Conservation (phyloP, 1,140 invertebrate genomes). For the Drosophila mayri region DNA sequence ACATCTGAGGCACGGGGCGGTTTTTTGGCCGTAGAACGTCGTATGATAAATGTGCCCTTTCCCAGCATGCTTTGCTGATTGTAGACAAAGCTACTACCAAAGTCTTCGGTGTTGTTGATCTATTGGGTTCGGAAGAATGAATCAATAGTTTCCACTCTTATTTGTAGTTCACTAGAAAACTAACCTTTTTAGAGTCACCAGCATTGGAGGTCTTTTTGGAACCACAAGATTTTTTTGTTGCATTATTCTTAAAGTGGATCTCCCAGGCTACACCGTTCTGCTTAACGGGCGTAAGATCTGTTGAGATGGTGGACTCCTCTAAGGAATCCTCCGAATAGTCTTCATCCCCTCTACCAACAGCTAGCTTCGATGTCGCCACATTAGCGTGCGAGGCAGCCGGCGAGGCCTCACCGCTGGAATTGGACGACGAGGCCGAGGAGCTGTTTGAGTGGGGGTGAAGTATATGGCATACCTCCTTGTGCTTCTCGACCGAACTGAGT, state of each 20-base stretch:
- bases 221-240: slow-evolving; percentile 42
- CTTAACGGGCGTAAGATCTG: slow-evolving; percentile 88
- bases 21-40: slow-evolving; percentile 70
- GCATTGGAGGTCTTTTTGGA: slow-evolving; percentile 36
- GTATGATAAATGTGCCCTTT: slow-evolving; percentile 79
- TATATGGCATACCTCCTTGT: slow-evolving; percentile 90
- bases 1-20: slow-evolving; percentile 67
- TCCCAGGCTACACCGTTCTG: slow-evolving; percentile 93
- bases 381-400: slow-evolving; percentile 66
- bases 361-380: slow-evolving; percentile 37
- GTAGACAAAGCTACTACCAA: slow-evolving; percentile 60
- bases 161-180: background rate
- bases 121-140: background rate
- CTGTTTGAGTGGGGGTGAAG: slow-evolving; percentile 73
- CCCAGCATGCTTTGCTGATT: slow-evolving; percentile 76
- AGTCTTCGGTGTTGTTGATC: slow-evolving; percentile 47
- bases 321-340: slow-evolving; percentile 93
- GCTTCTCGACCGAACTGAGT: slow-evolving; percentile 89
- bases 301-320: slow-evolving; percentile 88
- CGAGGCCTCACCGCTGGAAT: slow-evolving; percentile 66
- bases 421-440: slow-evolving; percentile 61
- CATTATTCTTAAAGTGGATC: slow-evolving; percentile 87
- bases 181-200: slow-evolving; percentile 53
- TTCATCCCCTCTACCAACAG: slow-evolving; percentile 37
- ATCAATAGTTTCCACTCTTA: background rate